phyloP scores from a whole-genome alignment of 1,140 invertebrate species.

The Eupeodes corollae region DNA sequence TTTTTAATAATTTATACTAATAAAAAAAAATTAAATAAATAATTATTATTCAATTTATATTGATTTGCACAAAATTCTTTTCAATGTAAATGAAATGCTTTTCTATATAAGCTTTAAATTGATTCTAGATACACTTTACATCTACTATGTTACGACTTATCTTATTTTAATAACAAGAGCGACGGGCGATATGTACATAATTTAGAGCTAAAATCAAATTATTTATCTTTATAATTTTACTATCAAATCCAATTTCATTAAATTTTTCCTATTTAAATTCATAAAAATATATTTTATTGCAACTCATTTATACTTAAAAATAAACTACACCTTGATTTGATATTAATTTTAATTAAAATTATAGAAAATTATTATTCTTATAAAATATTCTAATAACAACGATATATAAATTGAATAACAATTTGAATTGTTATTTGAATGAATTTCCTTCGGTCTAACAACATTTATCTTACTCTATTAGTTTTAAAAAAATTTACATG shows the following conservation, averaged over 20 bases:
- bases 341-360: conserved; percentile 36
- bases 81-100: conserved; percentile 48
- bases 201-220: conserved; percentile 39
- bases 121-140: conserved; percentile 50
- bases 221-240: conserved; percentile 38
- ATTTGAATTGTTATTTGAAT: not conserved
- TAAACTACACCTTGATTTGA: conserved; percentile 46
- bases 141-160: conserved; percentile 65
- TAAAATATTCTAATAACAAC: conserved; percentile 41
- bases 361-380: conserved; percentile 39
- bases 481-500: too few relatives aligned
- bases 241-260: conserved; percentile 43
- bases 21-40: conserved; percentile 16
- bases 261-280: conserved; percentile 30
- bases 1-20: conserved; percentile 26
- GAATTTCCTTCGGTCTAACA: too few relatives aligned
- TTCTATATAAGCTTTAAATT: conserved; percentile 42
- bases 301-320: conserved; percentile 40
- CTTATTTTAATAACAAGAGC: conserved; percentile 46
- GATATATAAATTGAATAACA: conserved; percentile 39
- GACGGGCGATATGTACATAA: conserved; percentile 58
- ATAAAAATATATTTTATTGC: conserved; percentile 39
- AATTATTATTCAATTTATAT: conserved; percentile 37
- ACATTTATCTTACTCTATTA: too few relatives aligned
- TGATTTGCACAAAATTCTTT: conserved; percentile 39